Conservation (phyloP, 2,888 invertebrate genomes). For the Tachina grossa region DNA sequence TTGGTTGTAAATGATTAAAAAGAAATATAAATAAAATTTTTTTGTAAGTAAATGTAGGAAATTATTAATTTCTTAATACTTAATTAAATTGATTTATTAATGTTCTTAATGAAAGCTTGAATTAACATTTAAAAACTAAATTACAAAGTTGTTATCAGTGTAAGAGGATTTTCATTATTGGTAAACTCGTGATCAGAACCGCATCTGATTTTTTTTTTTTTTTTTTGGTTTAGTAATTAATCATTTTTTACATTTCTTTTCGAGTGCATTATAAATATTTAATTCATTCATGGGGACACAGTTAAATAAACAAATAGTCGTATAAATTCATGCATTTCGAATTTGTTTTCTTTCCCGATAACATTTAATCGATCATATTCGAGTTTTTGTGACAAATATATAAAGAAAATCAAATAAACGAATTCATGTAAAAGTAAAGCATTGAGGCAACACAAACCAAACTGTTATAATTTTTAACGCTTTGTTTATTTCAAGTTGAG, state of each 20-base stretch:
- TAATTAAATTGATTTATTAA: constrained; percentile 72
- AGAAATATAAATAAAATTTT: background rate
- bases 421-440: constrained; percentile 13
- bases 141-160: constrained; percentile 47
- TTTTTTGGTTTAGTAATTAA: constrained; percentile 50
- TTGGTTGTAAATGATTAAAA: background rate
- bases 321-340: constrained; percentile 33
- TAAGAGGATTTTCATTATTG: background rate
- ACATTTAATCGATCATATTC: constrained; percentile 65
- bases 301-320: constrained; percentile 45
- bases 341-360: constrained; percentile 48
- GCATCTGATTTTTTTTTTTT: constrained; percentile 8
- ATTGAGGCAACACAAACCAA: constrained; percentile 37
- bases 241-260: constrained; percentile 52
- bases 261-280: constrained; percentile 55
- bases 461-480: constrained; percentile 15
- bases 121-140: constrained; percentile 15
- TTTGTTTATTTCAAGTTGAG: constrained; percentile 10
- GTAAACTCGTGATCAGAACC: constrained; percentile 31
- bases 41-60: constrained; percentile 11
- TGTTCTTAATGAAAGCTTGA: constrained; percentile 17
- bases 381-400: constrained; percentile 44
- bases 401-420: constrained; percentile 18
- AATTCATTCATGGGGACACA: constrained; percentile 66
- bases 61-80: constrained; percentile 65